These are phyloP conservation scores for Pseudachorutes palmiensis DNA, from an alignment of 1,140 invertebrate species.

Conservation along the genomic window DNA sequence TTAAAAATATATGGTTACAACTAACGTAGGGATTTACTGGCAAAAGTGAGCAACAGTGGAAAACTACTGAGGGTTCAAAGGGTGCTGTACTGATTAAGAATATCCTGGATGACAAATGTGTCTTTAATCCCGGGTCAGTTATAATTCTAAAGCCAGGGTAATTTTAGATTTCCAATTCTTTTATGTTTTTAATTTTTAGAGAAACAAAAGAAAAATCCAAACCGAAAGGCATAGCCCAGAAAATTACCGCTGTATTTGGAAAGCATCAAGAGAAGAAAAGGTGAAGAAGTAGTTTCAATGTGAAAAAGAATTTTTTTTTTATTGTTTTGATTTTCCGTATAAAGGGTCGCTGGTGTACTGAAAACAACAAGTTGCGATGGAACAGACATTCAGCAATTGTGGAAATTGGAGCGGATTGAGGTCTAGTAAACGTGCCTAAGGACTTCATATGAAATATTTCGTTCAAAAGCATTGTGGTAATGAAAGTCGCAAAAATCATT, in stretches of 20 bases:
- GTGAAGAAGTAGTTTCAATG: background rate
- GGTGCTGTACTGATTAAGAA: background rate
- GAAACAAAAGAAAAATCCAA: background rate
- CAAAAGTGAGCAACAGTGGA: conserved; percentile 2
- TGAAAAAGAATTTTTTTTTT: background rate
- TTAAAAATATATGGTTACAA: background rate
- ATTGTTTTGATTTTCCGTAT: background rate
- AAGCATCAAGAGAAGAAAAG: background rate
- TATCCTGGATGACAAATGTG: background rate
- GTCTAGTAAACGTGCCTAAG: too few species aligned
- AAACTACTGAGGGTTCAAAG: background rate
- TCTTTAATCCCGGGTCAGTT: background rate
- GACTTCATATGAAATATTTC: too few species aligned
- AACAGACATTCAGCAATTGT: background rate
- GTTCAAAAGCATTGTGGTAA: background rate
- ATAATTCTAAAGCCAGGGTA: background rate
- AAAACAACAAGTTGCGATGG: background rate
- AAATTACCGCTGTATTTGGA: background rate
- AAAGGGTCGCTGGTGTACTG: background rate
- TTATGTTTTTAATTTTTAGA: background rate
- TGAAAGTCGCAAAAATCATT: background rate
- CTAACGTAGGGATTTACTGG: background rate
- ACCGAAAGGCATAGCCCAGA: background rate
- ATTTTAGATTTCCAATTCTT: background rate
- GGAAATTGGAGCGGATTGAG: background rate